Evolutionary conservation across 2,797 vertebrate genomes (phyloP).

Genomic region (Hoplostethus mediterraneus): DNA sequence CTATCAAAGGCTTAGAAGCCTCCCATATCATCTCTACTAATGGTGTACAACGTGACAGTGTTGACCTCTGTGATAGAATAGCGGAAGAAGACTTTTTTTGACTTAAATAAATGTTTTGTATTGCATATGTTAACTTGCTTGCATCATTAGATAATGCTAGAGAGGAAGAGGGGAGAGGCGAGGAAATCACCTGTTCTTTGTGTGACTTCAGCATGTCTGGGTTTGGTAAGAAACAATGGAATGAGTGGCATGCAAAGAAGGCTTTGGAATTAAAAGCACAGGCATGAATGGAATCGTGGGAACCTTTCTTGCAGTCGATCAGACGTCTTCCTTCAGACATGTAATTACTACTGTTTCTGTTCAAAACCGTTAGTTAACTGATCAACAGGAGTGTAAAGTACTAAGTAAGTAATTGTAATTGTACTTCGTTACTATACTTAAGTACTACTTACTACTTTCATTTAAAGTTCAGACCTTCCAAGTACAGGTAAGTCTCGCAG

Average conservation of each 20-base stretch:
- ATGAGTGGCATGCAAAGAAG: conserved; percentile 73
- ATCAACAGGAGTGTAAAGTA: conserved; percentile 5
- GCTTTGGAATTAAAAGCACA: conserved; percentile 15
- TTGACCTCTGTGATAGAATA: background rate
- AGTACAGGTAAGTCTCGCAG: no score
- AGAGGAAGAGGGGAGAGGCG: background rate
- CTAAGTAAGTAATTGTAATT: no score
- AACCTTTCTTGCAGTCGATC: conserved; percentile 51
- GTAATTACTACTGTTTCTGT: conserved; percentile 22
- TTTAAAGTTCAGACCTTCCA: no score
- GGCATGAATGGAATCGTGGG: conserved; percentile 78
- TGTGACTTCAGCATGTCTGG: conserved; percentile 46
- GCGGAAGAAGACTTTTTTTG: background rate
- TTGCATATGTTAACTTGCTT: background rate
- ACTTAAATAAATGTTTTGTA: background rate
- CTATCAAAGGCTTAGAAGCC: background rate
- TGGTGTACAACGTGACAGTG: background rate
- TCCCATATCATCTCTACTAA: background rate
- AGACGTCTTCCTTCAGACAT: conserved; percentile 29
- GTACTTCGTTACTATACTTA: no score
- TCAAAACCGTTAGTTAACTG: conserved; percentile 72
- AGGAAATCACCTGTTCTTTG: conserved; percentile 49
- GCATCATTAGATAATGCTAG: conserved; percentile 10
- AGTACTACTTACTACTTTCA: no score
- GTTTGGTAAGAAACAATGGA: conserved; percentile 62